Conservation (phyloP, 2,888 invertebrate genomes). For the Sussaba pulchella region DNA sequence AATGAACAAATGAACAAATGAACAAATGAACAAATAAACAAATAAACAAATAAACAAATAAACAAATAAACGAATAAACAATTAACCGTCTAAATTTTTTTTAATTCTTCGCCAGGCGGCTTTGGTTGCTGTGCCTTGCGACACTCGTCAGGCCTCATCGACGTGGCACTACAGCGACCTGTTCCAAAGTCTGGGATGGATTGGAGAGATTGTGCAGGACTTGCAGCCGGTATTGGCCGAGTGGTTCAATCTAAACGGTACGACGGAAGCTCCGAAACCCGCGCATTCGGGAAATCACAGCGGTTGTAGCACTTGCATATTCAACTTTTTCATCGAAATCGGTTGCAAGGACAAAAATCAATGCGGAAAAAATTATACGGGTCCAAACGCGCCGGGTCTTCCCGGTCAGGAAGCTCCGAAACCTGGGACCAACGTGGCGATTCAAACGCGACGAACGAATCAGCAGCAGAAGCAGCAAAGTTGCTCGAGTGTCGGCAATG, state of each 20-base stretch:
- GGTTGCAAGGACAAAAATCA: constrained; percentile 65
- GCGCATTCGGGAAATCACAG: constrained; percentile 34
- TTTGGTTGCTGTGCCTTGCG: constrained; percentile 70
- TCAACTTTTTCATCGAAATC: constrained; percentile 71
- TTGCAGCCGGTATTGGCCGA: constrained; percentile 44
- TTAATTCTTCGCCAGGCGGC: constrained; percentile 61
- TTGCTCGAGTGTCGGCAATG: constrained; percentile 29
- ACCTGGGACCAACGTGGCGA: neutral
- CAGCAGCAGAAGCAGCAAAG: too few relatives aligned
- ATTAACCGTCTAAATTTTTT: neutral
- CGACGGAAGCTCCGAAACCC: neutral
- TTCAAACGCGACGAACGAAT: neutral
- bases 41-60: constrained; percentile 6
- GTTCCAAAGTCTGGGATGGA: constrained; percentile 69
- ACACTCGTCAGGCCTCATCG: constrained; percentile 68
- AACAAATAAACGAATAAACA: constrained; percentile 9
- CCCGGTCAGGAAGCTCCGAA: neutral
- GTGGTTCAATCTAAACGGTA: too few relatives aligned
- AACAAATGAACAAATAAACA: too few relatives aligned
- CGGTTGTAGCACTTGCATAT: constrained; percentile 69
- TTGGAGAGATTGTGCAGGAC: constrained; percentile 59
- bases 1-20: too few relatives aligned
- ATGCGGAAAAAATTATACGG: constrained; percentile 50
- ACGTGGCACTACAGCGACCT: constrained; percentile 72
- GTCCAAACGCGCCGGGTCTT: neutral